phyloP scores from a whole-genome alignment of 2,113 vertebrate species.

The Sinocyclocheilus anshuiensis region DNA sequence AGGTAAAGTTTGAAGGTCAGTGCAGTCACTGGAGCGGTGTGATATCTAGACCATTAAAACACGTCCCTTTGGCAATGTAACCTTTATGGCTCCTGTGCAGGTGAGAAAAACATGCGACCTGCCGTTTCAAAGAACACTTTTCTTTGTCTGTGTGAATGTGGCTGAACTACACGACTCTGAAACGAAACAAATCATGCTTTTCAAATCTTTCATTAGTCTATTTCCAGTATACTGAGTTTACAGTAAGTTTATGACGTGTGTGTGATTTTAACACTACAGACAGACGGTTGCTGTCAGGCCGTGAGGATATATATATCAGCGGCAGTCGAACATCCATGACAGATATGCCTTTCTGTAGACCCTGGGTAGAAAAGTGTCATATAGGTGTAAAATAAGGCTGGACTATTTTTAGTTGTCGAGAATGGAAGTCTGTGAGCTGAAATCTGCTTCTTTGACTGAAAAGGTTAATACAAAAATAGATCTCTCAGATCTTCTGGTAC shows the following conservation, averaged over 20 bases:
- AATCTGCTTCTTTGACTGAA: neutral
- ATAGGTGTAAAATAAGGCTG: conserved; percentile 21
- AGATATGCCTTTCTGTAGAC: neutral
- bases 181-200: neutral
- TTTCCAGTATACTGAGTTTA: neutral
- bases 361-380: conserved; percentile 6
- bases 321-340: neutral
- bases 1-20: conserved; percentile 53
- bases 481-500: neutral
- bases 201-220: neutral
- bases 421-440: conserved; percentile 10
- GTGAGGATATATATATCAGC: neutral
- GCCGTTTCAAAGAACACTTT: conserved; percentile 64
- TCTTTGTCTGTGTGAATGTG: conserved; percentile 55
- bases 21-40: conserved; percentile 20
- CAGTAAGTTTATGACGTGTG: neutral
- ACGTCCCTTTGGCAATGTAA: conserved; percentile 59
- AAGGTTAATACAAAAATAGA: neutral
- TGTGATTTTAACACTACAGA: neutral
- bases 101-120: conserved; percentile 68
- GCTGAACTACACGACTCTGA: conserved; percentile 4
- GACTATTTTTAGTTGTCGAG: conserved; percentile 5
- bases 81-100: conserved; percentile 57
- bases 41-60: conserved; percentile 54
- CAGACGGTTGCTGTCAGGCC: neutral